Evolutionary conservation across 2,113 vertebrate species (phyloP), one percentile per base, ranked within the genome.

Genomic region (Casuarius casuarius): DNA sequence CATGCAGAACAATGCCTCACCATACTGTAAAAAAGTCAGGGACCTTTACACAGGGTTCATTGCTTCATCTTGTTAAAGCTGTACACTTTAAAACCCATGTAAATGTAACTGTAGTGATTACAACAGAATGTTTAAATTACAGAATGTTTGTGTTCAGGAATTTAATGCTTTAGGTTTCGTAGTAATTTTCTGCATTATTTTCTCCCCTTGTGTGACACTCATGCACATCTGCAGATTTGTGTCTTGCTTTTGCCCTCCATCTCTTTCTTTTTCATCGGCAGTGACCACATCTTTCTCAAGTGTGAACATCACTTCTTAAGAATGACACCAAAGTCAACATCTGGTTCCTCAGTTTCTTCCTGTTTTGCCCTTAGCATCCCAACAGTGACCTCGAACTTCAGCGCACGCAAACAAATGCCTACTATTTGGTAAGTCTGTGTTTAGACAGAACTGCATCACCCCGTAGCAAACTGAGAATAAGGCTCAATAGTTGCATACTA

Each of bases 311-410:
- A 9, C 40, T 78, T 85, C 72, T 78, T 84, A 85, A 91, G 74
- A 85, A 56, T 0, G 0, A 86, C 63, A 75, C 44, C 10, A 2
- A 96, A 92, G 58, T 48, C 83, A 87, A 46, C 29, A 48, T 66
- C 74, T 52, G 25, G 62, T 96, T 95, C 78, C 78, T 86, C 75
- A 68, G 51, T 81, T 94, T 90, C 87, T 92, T 85, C 74, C 46
- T 23, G 20, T 80, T 71, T 66, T 62, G 9, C 38, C 42, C 35
- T 80, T 87, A 68, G 31, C 51, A 90, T 78, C 72, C 82, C 91
- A 74, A 38, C 61, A 72, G 67, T 44, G 89, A 77, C 84, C 75
- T 78, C 67, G 67, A 71, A 79, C 83, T 94, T 58, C 85, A 58
- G 52, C 1, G 7, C n/a, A 10, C 9, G 23, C 48, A 77, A 70